Conservation (phyloP, 2,888 invertebrate genomes). For the Tholera decimalis region DNA sequence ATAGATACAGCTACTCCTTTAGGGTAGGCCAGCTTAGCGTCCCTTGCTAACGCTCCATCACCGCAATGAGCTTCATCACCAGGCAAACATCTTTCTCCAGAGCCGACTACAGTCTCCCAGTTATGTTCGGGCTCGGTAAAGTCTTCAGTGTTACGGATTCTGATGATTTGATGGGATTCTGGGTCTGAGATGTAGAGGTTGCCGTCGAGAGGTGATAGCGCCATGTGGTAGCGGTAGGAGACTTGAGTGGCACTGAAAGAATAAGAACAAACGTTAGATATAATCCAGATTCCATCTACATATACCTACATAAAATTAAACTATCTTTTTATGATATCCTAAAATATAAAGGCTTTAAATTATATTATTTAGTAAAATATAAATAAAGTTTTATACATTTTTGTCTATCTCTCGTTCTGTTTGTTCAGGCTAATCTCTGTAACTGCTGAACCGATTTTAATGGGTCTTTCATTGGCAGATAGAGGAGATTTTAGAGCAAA, state of each 20-base stretch:
- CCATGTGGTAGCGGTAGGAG: slow-evolving; percentile 99
- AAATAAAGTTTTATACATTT: too few relatives aligned
- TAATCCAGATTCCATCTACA: not conserved
- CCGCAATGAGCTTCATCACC: slow-evolving; percentile 99
- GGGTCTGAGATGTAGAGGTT: slow-evolving; percentile 99
- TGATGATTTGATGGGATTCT: slow-evolving; percentile 98
- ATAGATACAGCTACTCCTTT: slow-evolving; percentile 98
- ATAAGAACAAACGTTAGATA: slow-evolving; percentile 29
- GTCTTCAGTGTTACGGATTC: slow-evolving; percentile 96
- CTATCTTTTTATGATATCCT: too few relatives aligned
- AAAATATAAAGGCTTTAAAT: too few relatives aligned
- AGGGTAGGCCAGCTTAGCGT: slow-evolving; percentile 98
- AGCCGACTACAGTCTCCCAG: slow-evolving; percentile 98
- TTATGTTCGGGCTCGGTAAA: slow-evolving; percentile 97
- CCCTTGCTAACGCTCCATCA: slow-evolving; percentile 97
- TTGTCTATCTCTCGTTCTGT: too few relatives aligned
- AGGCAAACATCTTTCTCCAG: slow-evolving; percentile 97
- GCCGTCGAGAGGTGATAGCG: slow-evolving; percentile 98
- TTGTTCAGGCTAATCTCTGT: too few relatives aligned
- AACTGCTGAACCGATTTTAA: too few relatives aligned
- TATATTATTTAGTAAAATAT: too few relatives aligned
- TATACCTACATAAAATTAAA: too few relatives aligned
- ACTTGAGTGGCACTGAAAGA: slow-evolving; percentile 96
- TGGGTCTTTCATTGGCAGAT: too few relatives aligned
- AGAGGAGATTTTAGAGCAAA: too few relatives aligned